These are phyloP conservation scores for Morpho deidamia DNA, from an alignment of 2,888 invertebrate species.

Conservation along the genomic window DNA sequence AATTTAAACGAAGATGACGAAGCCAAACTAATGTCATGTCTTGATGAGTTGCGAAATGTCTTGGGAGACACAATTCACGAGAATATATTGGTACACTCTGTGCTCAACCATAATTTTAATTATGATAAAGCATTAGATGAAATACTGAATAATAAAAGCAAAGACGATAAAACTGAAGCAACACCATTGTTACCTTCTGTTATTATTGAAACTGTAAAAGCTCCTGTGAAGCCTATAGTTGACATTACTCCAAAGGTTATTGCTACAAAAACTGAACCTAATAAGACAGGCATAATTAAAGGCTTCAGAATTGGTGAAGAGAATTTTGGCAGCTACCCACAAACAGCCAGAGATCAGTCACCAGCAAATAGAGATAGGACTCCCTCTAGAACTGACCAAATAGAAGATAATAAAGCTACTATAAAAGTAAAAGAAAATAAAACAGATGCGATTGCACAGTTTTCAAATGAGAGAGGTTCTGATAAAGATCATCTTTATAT, in stretches of 20 bases:
- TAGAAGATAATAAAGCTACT: slow-evolving; percentile 62
- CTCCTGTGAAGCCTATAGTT: slow-evolving; percentile 39
- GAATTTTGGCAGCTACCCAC: slow-evolving; percentile 45
- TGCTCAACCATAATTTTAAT: slow-evolving; percentile 85
- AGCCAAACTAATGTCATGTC: slow-evolving; percentile 87
- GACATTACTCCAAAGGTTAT: slow-evolving; percentile 55
- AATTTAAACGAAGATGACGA: slow-evolving; percentile 82
- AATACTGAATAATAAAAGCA: slow-evolving; percentile 76
- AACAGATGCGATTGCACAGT: slow-evolving; percentile 80
- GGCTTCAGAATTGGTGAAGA: slow-evolving; percentile 75
- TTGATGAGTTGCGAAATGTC: slow-evolving; percentile 89
- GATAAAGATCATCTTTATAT: slow-evolving; percentile 93
- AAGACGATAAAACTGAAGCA: slow-evolving; percentile 26
- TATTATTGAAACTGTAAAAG: slow-evolving; percentile 45
- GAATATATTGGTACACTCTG: slow-evolving; percentile 83
- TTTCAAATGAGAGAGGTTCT: slow-evolving; percentile 85
- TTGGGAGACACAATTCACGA: slow-evolving; percentile 88
- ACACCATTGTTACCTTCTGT: slow-evolving; percentile 36
- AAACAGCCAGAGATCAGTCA: slow-evolving; percentile 83
- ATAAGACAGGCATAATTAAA: slow-evolving; percentile 62
- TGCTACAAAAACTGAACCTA: slow-evolving; percentile 64
- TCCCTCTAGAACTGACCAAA: slow-evolving; percentile 53
- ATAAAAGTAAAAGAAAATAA: slow-evolving; percentile 74
- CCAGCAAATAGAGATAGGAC: slow-evolving; percentile 80
- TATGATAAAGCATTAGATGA: slow-evolving; percentile 85